Percentiles rank a stretch among this genome's conserved stretches.
These are phyloP conservation scores for Phoenoteleia sp. DNA, from an alignment of 2,888 invertebrate genomes.

Conservation along the genomic window DNA sequence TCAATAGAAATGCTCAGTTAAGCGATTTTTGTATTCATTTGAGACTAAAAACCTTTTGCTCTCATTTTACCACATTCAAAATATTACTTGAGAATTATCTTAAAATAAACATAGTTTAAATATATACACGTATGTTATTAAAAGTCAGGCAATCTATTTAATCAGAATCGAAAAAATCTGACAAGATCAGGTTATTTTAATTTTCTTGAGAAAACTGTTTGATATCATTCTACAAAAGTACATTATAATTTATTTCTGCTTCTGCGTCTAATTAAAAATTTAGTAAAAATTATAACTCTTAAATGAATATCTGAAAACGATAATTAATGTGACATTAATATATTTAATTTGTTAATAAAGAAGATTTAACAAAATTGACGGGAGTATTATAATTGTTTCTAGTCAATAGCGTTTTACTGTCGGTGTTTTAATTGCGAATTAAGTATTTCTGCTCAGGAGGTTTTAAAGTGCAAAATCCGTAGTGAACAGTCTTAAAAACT, in stretches of 20 bases:
- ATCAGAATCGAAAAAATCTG: slow-evolving; percentile 35
- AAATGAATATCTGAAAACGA: too few relatives aligned
- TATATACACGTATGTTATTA: slow-evolving; percentile 33
- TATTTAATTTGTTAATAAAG: too few relatives aligned
- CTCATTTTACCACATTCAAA: slow-evolving; percentile 29
- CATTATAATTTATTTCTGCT: too few relatives aligned
- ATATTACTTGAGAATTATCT: slow-evolving; percentile 41
- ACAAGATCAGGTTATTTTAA: slow-evolving; percentile 23
- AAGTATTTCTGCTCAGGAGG: slow-evolving; percentile 22
- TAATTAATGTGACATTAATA: too few relatives aligned
- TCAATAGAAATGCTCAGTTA: too few relatives aligned
- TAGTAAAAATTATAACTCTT: too few relatives aligned
- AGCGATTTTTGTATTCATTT: too few relatives aligned
- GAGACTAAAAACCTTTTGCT: too few relatives aligned
- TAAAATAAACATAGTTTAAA: slow-evolving; percentile 10
- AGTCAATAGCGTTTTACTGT: slow-evolving; percentile 3
- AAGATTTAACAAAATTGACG: too few relatives aligned
- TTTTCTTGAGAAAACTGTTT: background rate
- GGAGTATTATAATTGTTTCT: background rate
- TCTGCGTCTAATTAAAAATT: too few relatives aligned
- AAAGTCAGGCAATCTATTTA: slow-evolving; percentile 25
- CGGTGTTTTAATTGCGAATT: slow-evolving; percentile 36
- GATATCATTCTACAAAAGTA: background rate
- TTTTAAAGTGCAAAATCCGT: slow-evolving; percentile 40
- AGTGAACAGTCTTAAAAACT: slow-evolving; percentile 34